Conservation (phyloP, 1,140 invertebrate species). For the Hyposmocoma kahamanoa region DNA sequence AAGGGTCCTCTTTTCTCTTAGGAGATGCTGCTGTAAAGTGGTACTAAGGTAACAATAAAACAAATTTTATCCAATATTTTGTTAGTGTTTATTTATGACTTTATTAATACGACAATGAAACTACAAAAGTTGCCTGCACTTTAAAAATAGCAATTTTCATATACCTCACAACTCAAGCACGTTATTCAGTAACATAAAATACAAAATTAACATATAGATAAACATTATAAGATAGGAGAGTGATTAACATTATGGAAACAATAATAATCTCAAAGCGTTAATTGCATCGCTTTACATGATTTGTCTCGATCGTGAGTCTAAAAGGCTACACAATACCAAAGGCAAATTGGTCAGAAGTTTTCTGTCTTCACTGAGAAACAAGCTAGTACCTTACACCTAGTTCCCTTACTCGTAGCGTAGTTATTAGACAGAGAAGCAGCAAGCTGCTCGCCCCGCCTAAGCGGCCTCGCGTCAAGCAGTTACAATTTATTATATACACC, state of each 20-base stretch:
- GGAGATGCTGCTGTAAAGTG: too few species aligned
- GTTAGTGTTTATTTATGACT: slow-evolving; percentile 69
- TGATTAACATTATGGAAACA: slow-evolving; percentile 44
- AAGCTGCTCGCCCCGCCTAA: slow-evolving; percentile 41
- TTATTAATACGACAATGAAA: slow-evolving; percentile 73
- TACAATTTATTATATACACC: background rate
- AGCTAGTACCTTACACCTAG: slow-evolving; percentile 61
- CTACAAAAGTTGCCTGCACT: slow-evolving; percentile 71
- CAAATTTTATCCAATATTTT: slow-evolving; percentile 19
- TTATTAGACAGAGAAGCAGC: background rate
- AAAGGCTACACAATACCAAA: slow-evolving; percentile 65
- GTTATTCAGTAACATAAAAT: slow-evolving; percentile 54
- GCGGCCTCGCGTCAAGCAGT: slow-evolving; percentile 21
- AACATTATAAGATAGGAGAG: slow-evolving; percentile 38
- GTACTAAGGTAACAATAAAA: slow-evolving; percentile 4
- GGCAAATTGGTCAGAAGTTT: slow-evolving; percentile 68
- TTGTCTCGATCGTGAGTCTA: slow-evolving; percentile 58
- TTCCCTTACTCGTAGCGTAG: slow-evolving; percentile 45
- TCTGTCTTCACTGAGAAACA: slow-evolving; percentile 57
- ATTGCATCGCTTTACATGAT: slow-evolving; percentile 64
- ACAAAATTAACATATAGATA: slow-evolving; percentile 43
- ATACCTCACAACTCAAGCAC: slow-evolving; percentile 68
- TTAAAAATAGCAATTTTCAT: slow-evolving; percentile 61
- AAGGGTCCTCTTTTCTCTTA: too few species aligned
- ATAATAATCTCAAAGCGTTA: slow-evolving; percentile 53